Percentiles rank a stretch among this genome's conserved stretches.
Evolutionary conservation across 2,888 invertebrate species (phyloP).

Genomic region (Bellardia bayeri): DNA sequence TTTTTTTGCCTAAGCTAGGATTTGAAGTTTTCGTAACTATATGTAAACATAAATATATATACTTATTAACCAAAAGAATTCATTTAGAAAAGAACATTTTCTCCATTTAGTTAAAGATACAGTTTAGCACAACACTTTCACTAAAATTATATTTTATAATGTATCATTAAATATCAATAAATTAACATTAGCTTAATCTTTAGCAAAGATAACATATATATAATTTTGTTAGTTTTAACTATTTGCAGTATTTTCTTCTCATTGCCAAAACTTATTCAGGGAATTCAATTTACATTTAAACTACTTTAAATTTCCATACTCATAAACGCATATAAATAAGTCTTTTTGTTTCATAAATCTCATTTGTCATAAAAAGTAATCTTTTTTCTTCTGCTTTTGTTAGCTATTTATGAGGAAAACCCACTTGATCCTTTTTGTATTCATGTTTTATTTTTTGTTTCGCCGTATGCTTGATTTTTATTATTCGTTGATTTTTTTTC

Average conservation of each 20-base stretch:
- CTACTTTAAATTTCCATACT: not conserved
- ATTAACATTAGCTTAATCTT: not conserved
- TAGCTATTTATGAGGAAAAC: slow-evolving; percentile 24
- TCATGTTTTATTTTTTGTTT: slow-evolving; percentile 6
- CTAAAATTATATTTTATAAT: not conserved
- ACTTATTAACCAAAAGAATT: not conserved
- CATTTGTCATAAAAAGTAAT: slow-evolving; percentile 5
- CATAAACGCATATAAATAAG: slow-evolving; percentile 12
- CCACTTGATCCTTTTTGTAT: slow-evolving; percentile 3
- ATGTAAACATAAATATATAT: not conserved
- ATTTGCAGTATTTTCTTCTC: too few relatives aligned
- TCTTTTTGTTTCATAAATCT: not conserved
- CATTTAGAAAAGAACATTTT: not conserved
- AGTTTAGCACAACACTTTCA: not conserved
- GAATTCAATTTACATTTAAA: not conserved
- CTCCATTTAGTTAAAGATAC: not conserved
- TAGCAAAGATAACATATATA: too few relatives aligned
- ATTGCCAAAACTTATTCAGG: not conserved
- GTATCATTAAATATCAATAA: not conserved
- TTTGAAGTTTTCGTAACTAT: not conserved
- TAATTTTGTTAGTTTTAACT: too few relatives aligned
- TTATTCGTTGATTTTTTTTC: slow-evolving; percentile 11
- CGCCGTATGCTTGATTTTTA: not conserved
- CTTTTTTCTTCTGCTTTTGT: not conserved
- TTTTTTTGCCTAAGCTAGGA: not conserved